A percentile compares a stretch with the other conserved stretches of the same genome.
Conservation (phyloP, 2,113 vertebrate species). For the Naja naja region DNA sequence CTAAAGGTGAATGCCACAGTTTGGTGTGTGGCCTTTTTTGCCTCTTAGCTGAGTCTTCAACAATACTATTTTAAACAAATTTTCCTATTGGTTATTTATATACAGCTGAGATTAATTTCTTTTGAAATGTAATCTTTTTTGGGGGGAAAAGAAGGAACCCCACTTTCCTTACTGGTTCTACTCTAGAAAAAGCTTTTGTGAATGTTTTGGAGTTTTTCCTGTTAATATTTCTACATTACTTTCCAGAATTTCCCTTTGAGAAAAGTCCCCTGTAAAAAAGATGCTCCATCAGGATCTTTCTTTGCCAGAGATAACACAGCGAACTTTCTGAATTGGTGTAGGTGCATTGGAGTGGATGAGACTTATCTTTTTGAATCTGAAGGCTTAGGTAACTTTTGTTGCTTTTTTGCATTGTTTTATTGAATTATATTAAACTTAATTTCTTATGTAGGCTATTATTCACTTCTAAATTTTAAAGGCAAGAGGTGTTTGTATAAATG, state of each 20-base stretch:
- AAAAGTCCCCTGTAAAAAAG: constrained; percentile 87
- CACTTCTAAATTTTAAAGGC: neutral
- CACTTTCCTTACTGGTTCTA: neutral
- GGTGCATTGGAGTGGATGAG: constrained; percentile 86
- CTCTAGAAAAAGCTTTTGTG: neutral
- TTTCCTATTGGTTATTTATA: neutral
- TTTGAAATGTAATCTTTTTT: neutral
- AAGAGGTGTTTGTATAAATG: neutral
- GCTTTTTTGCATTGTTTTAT: neutral
- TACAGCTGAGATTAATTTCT: neutral
- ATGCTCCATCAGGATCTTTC: constrained; percentile 91
- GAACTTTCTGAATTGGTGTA: constrained; percentile 96
- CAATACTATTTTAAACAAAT: constrained; percentile 6
- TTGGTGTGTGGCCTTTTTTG: neutral
- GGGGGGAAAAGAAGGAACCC: neutral
- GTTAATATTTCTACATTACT: constrained; percentile 2
- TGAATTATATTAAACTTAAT: neutral
- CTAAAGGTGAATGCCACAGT: neutral
- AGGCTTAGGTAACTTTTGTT: constrained; percentile 82
- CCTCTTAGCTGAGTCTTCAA: neutral
- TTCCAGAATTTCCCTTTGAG: constrained; percentile 82
- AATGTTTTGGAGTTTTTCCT: constrained; percentile 12
- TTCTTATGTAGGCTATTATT: neutral
- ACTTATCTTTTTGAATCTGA: constrained; percentile 97
- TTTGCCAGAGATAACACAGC: constrained; percentile 97